These are phyloP conservation scores for Zaprionus ornatus DNA, from an alignment of 1,140 invertebrate species.

Conservation along the genomic window DNA sequence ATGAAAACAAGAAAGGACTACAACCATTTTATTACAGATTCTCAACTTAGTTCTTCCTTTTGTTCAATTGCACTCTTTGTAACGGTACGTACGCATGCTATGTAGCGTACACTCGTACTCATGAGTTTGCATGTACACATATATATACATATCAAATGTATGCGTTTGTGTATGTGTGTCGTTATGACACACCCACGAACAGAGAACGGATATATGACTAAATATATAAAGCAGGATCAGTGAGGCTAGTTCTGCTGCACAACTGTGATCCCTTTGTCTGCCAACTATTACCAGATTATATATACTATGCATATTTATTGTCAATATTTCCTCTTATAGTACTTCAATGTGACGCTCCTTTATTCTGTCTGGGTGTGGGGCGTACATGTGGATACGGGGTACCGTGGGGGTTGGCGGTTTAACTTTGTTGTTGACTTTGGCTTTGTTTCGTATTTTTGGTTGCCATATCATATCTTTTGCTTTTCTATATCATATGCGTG, in stretches of 20 bases:
- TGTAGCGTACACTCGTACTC: constrained; percentile 37
- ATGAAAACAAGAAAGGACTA: constrained; percentile 53
- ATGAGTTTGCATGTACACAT: constrained; percentile 20
- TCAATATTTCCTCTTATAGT: constrained; percentile 12
- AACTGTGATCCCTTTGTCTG: constrained; percentile 20
- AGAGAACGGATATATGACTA: background rate
- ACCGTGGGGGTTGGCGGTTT: background rate
- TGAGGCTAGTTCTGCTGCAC: background rate
- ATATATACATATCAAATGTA: no score
- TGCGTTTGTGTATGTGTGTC: background rate
- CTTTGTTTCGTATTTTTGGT: constrained; percentile 23
- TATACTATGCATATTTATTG: background rate
- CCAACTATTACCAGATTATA: background rate
- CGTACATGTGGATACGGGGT: background rate
- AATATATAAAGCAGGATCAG: background rate
- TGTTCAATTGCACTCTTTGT: constrained; percentile 58
- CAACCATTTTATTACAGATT: constrained; percentile 18
- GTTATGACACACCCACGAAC: constrained; percentile 14
- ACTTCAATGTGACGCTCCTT: constrained; percentile 24
- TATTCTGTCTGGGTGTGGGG: constrained; percentile 3
- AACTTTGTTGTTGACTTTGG: constrained; percentile 27
- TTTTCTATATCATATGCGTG: constrained; percentile 15
- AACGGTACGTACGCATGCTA: constrained; percentile 67
- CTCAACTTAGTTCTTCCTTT: constrained; percentile 39
- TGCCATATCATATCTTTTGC: constrained; percentile 18